Percentiles rank a stretch among this genome's conserved stretches.
These are phyloP conservation scores for Actinia equina DNA, from an alignment of 64 coral and sea anemone species.

Conservation along the genomic window DNA sequence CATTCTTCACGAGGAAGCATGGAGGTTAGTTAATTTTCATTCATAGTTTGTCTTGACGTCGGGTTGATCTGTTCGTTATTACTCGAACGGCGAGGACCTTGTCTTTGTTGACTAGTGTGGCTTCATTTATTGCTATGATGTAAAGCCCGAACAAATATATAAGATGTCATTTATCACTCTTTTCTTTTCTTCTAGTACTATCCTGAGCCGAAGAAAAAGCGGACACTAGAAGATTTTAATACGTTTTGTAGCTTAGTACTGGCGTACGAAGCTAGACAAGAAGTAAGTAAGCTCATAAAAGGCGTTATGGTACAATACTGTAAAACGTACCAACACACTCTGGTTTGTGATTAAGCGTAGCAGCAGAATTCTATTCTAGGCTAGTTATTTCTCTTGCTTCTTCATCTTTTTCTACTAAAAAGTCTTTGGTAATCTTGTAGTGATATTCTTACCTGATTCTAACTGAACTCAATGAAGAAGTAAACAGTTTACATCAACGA, in stretches of 20 bases:
- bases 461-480: not conserved
- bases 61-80: constrained; percentile 26
- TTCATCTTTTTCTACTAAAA: not conserved
- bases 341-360: not conserved
- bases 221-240: constrained; percentile 96
- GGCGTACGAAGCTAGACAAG: constrained; percentile 98
- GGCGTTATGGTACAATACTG: not conserved
- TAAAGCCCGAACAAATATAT: not conserved
- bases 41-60: not conserved
- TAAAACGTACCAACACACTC: not conserved
- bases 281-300: constrained; percentile 41
- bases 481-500: not conserved
- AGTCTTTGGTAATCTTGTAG: not conserved
- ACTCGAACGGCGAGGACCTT: not conserved
- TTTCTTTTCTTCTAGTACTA: constrained; percentile 52
- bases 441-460: not conserved
- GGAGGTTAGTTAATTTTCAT: constrained; percentile 30
- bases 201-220: constrained; percentile 81
- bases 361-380: not conserved
- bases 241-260: constrained; percentile 98
- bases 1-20: constrained; percentile 34
- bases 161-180: not conserved
- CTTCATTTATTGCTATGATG: not conserved
- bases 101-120: constrained; percentile 9
- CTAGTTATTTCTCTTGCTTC: not conserved